These are phyloP conservation scores for Thumatha senex DNA, from an alignment of 2,888 invertebrate species.

Conservation along the genomic window DNA sequence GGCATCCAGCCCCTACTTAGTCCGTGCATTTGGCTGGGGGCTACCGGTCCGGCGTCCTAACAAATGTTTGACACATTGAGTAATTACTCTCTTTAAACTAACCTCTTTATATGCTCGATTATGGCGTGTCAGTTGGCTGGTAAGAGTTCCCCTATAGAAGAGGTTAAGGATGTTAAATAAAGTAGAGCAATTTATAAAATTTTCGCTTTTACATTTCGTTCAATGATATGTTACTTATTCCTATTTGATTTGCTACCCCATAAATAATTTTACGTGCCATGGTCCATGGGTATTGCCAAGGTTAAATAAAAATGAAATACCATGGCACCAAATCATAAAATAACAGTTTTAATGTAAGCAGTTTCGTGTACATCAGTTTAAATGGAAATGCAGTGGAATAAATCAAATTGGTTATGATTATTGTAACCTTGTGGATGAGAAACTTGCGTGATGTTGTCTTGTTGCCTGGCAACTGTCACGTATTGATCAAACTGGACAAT, in stretches of 20 bases:
- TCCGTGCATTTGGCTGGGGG: no score
- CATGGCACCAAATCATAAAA: not conserved
- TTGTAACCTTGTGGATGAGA: constrained; percentile 6
- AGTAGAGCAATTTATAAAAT: no score
- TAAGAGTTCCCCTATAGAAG: no score
- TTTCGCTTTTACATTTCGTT: no score
- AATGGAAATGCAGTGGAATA: constrained; percentile 1
- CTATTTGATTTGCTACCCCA: not conserved
- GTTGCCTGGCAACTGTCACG: constrained; percentile 37
- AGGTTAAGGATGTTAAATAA: no score
- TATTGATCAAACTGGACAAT: constrained; percentile 44
- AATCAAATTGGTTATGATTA: not conserved
- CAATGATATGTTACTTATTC: not conserved
- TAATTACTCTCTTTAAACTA: no score
- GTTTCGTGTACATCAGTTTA: not conserved
- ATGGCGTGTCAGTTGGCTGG: no score
- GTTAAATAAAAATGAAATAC: not conserved
- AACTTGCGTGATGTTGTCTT: constrained; percentile 1
- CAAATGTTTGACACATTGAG: no score
- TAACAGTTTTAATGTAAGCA: not conserved
- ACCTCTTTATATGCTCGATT: no score
- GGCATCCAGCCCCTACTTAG: no score
- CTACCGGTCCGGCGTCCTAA: no score
- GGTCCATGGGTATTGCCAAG: not conserved
- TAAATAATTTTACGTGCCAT: not conserved